Base-by-base conservation (phyloP, 1,140 invertebrate species). In the Dinothrombium tinctorium region DNA sequence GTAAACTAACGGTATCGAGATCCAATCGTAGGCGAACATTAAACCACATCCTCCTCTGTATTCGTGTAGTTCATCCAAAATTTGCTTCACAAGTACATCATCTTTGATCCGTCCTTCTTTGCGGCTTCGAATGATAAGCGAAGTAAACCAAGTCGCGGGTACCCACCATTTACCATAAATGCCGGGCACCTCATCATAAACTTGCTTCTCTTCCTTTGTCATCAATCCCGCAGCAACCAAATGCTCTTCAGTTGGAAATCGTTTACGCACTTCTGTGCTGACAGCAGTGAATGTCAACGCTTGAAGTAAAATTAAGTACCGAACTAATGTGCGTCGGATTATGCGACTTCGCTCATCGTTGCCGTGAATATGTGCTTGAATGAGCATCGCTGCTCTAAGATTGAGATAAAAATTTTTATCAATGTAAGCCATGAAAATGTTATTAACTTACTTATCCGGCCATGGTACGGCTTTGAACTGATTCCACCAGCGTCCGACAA, bases 101-200 rank as follows among this genome's bases (percentile, higher is more conserved):
- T 87, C 82, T 37, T 82, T 68, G 48, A 92, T 86, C 49, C 79
- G 63, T 1, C 80, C 82, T 61, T 94, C 86, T 55, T 80, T 82
- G 2, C 84, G 64, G 0, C 69, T 69, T 28, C 19, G 76, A 56
- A 81, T 81, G 46, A 84, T 80, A 41, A 86, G 77, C 53, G 82
- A 81, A 1, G 78, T 81, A 23, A 80, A 80, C 81, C 81, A 86
- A 1, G 81, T 76, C 6, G 83, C 58, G 0, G 81, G 81, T 74
- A 84, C 79, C 80, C 80, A 86, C 54, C 83, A 86, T 53, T 86
- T 86, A 1, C 77, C 79, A 74, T 84, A 81, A 52, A 80, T 78
- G 12, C 71, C 71, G 51, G 83, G 76, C 69, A 83, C 73, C 49
- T 76, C 71, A 52, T 86, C 78, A 50, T 83, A 80, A 22, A 83